Base-by-base conservation (phyloP, 1,140 invertebrate genomes). In the Euura saliciscinereae region DNA sequence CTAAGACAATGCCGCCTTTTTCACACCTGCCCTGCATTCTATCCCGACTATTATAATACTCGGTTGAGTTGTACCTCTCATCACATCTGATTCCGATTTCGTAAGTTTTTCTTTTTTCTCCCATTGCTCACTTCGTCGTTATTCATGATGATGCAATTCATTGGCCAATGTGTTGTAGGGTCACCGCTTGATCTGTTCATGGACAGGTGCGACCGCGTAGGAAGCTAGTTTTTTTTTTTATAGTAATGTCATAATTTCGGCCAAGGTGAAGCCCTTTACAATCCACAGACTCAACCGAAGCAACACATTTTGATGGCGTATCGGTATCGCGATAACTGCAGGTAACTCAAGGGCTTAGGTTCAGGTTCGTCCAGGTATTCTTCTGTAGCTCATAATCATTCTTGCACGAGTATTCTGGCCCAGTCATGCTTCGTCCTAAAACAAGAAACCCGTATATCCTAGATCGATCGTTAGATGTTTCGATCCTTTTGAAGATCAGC, bases 201-300 rank as follows among this genome's bases (percentile, higher is more conserved):
- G 51, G 82, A 85, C 84, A 85, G 84, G 84, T 85, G 83, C 78
- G 83, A 78, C 78, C 78, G 83, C 80, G 84, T 85, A 84, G 84
- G 84, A 85, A 82, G 28, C 28, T 28, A 28, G 28, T 28, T 1
- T 28, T 28, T n/a, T n/a, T n/a, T 28, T 28, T 28, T 28, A 28
- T 28, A 28, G 13, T 59, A 11, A n/a, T n/a, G 6, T 59, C 51
- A 59, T n/a, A n/a, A 11, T 59, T 59, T 59, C 51, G 8, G 51
- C 51, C 51, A 59, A 11, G 51, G 8, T 11, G 51, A 59, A 28
- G 28, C 28, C 28, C 28, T 28, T 28, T 28, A 28, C 28, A 28
- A 28, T 28, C 28, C 28, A 28, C 28, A 28, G 28, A 28, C 28
- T 28, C 28, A 28, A 28, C 28, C 28, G 28, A 28, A 28, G 28